Evolutionary conservation across 1,140 invertebrate genomes (phyloP), one percentile per base, ranked within the genome.

Genomic region (Varroa destructor): DNA sequence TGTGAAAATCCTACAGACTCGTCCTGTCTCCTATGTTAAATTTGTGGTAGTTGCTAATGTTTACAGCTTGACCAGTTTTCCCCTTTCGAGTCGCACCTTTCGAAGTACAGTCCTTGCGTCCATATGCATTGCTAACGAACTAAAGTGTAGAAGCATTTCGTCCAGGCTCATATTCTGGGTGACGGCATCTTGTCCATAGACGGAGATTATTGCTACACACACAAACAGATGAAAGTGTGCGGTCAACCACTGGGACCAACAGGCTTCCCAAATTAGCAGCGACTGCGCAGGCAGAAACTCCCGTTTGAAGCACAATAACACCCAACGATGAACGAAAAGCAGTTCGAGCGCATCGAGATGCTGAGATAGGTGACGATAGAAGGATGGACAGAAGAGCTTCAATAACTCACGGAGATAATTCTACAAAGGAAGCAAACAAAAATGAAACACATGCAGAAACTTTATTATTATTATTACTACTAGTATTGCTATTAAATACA

Each of bases 81-180:
- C 6, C 40, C 43, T 55, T 73, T 40, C 70, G 71, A 71, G 55
- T 42, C 72, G 73, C 77, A 85, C 85, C 81, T 96, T 96, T 74
- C 89, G 84, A 6, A 94, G 81, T 55, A 96, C 91, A 14, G 94
- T 79, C 56, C 88, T 86, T 0, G 90, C 92, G 79, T 94, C 91
- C 93, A 97, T 96, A 77, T 94, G 93, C 88, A 93, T 93, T 40
- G 92, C 90, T 54, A 96, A 81, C 14, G 90, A 93, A 77, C 91
- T 93, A 78, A 97, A 97, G 79, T 95, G 89, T 25, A 95, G 80
- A 37, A 96, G 80, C 87, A 94, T 94, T 79, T 96, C 92, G 79
- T 96, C 92, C 25, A 91, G 87, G 74, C 89, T 85, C 6, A 95
- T 81, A 75, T 89, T 86, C 80, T 94, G 91, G 14, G 89, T 87